These are phyloP conservation scores for Strigops habroptila DNA, from an alignment of 2,113 vertebrate genomes.

Conservation along the genomic window DNA sequence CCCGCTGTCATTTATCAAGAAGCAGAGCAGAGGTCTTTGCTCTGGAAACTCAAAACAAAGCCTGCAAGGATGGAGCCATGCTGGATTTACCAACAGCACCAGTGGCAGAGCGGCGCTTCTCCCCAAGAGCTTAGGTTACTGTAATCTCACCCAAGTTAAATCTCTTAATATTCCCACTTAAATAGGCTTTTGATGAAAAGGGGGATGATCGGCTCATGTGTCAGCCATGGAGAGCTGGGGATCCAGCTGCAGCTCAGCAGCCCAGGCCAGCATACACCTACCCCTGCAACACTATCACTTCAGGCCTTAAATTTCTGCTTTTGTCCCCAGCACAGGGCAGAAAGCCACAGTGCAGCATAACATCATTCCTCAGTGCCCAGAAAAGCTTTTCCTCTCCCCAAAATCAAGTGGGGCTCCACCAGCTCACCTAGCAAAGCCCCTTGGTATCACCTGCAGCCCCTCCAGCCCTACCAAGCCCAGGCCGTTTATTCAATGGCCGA, in stretches of 20 bases:
- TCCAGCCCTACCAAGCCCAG: neutral
- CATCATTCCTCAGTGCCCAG: accelerated
- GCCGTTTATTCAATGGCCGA: accelerated
- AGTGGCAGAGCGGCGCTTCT: accelerated
- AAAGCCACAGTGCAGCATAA: neutral
- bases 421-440: neutral
- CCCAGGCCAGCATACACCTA: neutral
- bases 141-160: neutral
- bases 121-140: accelerated
- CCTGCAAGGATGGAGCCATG: neutral
- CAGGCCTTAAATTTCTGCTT: neutral
- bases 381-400: neutral
- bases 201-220: accelerated
- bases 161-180: neutral
- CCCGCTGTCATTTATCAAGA: neutral
- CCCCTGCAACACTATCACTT: neutral
- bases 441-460: neutral
- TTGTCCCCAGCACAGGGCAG: neutral
- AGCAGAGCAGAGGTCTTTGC: neutral
- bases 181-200: neutral
- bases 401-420: neutral
- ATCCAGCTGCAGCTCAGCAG: neutral
- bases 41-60: neutral
- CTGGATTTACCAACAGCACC: neutral
- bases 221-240: accelerated